These are phyloP conservation scores for Cariama cristata DNA, from an alignment of 2,113 vertebrate genomes.

Conservation along the genomic window DNA sequence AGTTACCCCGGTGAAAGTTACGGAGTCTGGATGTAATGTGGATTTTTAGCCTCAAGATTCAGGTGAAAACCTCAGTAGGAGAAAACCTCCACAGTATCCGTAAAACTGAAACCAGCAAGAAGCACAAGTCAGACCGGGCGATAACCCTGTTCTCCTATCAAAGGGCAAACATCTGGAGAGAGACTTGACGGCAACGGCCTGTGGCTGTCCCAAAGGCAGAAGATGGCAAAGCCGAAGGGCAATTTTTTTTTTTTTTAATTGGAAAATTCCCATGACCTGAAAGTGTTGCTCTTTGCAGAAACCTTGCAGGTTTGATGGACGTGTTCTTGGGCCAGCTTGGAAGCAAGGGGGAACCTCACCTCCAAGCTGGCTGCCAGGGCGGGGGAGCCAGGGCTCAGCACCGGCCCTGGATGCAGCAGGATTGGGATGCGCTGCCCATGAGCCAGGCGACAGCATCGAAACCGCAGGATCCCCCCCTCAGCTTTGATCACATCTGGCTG, in stretches of 20 bases:
- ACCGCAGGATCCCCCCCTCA: not conserved
- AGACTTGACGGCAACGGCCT: not conserved
- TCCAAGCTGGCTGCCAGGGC: not conserved
- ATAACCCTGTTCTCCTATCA: not conserved
- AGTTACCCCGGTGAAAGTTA: not conserved
- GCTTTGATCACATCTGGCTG: not conserved
- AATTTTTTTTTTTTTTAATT: not conserved
- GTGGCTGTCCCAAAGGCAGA: not conserved
- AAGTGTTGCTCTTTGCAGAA: not conserved
- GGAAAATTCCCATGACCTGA: not conserved
- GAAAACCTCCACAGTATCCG: not conserved
- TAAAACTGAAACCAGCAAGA: not conserved
- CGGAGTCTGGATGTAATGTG: not conserved
- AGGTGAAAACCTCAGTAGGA: not conserved
- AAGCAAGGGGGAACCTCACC: not conserved
- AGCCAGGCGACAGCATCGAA: fast-evolving
- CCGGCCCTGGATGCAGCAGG: not conserved
- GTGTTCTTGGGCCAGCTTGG: not conserved
- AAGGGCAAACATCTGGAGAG: not conserved
- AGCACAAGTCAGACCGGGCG: not conserved
- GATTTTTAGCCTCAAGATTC: not conserved
- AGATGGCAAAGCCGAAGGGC: not conserved
- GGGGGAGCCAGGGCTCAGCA: not conserved
- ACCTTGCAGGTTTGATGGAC: too few relatives aligned
- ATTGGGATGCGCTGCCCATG: fast-evolving